These are phyloP conservation scores for Caenorhabditis drosophilae DNA, from an alignment of 2,888 invertebrate species.

Conservation along the genomic window DNA sequence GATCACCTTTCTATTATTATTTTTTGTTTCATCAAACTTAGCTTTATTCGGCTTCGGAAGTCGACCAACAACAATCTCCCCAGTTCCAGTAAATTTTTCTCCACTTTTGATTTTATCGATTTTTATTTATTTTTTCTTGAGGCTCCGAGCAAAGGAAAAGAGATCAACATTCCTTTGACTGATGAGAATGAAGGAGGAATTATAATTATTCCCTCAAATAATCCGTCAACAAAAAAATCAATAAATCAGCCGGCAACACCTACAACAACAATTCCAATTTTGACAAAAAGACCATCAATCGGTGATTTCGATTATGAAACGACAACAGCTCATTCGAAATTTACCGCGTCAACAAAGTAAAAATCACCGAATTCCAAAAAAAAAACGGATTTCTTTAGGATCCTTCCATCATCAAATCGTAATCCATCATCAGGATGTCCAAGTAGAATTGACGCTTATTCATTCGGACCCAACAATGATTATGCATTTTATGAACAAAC, in stretches of 20 bases:
- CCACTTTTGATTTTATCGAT: too few relatives aligned
- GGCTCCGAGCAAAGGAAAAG: too few relatives aligned
- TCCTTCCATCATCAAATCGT: constrained; percentile 24
- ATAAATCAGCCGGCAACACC: background rate
- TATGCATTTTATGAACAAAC: constrained; percentile 23
- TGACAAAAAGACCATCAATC: constrained; percentile 7
- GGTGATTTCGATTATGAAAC: constrained; percentile 1
- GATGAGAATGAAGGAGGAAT: constrained; percentile 15
- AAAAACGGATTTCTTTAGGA: constrained; percentile 12
- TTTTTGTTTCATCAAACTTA: background rate
- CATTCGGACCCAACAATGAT: constrained; percentile 21
- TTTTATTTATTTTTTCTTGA: too few relatives aligned
- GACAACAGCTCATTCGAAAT: constrained; percentile 19
- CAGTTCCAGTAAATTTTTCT: constrained; percentile 1
- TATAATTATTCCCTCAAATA: constrained; percentile 22
- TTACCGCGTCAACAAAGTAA: constrained; percentile 25
- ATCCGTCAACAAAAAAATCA: constrained; percentile 12
- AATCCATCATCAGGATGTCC: constrained; percentile 26
- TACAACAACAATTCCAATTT: constrained; percentile 3
- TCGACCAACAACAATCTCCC: background rate
- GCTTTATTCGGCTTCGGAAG: constrained; percentile 13
- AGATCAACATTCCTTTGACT: constrained; percentile 14
- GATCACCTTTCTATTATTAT: too few relatives aligned
- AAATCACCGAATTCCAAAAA: background rate
- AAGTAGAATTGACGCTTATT: constrained; percentile 32